Conservation (phyloP, 2,113 vertebrate species). For the Pedetes capensis region DNA sequence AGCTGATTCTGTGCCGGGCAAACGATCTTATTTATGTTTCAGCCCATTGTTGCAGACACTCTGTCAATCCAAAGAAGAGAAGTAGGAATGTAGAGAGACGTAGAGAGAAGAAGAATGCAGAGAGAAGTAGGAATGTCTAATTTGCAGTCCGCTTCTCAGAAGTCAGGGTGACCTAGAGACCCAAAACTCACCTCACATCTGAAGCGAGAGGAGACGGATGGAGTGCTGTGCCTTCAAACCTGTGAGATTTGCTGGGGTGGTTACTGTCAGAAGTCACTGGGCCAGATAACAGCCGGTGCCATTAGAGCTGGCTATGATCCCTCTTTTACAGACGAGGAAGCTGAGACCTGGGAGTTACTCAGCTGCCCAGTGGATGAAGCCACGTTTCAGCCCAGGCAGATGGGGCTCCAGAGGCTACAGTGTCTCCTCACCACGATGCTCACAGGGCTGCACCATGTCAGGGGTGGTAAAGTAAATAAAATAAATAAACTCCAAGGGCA, state of each 20-base stretch:
- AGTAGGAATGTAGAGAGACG: too few relatives aligned
- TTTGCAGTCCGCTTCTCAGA: background rate
- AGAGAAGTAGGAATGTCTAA: background rate
- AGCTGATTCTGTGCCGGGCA: too few relatives aligned
- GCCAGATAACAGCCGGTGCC: background rate
- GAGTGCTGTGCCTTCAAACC: background rate
- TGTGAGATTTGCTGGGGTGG: background rate
- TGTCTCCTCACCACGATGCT: background rate
- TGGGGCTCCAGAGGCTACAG: background rate
- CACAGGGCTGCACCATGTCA: too few relatives aligned
- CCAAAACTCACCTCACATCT: background rate
- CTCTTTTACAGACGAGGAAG: background rate
- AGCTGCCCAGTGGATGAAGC: background rate
- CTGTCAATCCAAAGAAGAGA: too few relatives aligned
- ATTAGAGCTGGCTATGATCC: background rate
- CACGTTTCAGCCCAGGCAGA: background rate
- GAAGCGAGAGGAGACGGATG: background rate
- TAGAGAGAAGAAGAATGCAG: too few relatives aligned
- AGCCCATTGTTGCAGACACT: too few relatives aligned
- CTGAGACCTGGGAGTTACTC: background rate
- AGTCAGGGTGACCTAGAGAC: background rate
- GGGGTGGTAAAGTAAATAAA: rapidly evolving
- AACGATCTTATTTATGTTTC: too few relatives aligned
- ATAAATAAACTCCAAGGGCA: background rate
- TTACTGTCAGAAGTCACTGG: background rate